phyloP scores from a whole-genome alignment of 2,113 vertebrate species.

The Dicerorhinus sumatrensis region DNA sequence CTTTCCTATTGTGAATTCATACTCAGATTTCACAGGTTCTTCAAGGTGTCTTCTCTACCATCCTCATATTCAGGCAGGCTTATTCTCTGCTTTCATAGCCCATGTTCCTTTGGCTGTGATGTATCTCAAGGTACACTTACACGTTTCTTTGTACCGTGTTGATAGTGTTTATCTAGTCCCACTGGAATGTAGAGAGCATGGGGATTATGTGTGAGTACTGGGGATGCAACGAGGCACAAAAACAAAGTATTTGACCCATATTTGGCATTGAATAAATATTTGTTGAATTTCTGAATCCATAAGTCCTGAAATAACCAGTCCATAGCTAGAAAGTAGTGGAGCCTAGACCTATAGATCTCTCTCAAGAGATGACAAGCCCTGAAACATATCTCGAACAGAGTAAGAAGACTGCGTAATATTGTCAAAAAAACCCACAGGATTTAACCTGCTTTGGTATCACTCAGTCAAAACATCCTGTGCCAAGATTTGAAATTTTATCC shows the following conservation, averaged over 20 bases:
- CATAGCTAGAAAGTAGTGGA: background rate
- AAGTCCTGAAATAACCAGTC: background rate
- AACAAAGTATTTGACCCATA: background rate
- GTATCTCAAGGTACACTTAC: background rate
- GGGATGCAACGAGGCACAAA: background rate
- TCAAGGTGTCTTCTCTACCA: background rate
- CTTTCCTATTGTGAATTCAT: background rate
- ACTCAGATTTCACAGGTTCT: background rate
- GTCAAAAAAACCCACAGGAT: background rate
- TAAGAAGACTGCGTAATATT: background rate
- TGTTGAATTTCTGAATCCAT: slow-evolving; percentile 17
- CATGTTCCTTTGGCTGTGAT: background rate
- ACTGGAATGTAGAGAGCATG: background rate
- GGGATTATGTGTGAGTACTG: background rate
- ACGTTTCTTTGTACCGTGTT: background rate
- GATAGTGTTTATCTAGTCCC: background rate
- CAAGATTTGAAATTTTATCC: slow-evolving; percentile 34
- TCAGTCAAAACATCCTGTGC: background rate
- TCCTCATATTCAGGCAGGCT: background rate
- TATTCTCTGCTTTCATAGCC: background rate
- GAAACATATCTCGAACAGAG: background rate
- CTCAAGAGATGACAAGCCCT: background rate
- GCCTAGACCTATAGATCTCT: background rate
- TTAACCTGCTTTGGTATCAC: slow-evolving; percentile 18
- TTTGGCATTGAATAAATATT: background rate